Base-by-base conservation (phyloP, 2,797 vertebrate species). In the Megaceryle alcyon region DNA sequence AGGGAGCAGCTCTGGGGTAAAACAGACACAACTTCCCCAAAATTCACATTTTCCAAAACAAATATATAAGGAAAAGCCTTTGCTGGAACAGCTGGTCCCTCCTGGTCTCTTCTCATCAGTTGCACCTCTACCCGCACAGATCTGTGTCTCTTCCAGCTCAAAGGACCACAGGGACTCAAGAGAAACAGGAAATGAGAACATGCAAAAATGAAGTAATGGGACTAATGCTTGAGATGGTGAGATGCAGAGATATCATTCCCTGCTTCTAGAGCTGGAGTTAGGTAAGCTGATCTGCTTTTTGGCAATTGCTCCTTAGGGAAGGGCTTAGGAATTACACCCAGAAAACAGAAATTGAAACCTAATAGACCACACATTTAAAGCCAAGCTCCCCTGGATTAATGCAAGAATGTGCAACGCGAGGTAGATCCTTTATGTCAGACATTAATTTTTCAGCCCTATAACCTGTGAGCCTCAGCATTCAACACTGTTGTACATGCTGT, bases 51-150 rank as follows among this genome's bases (percentile, higher is more conserved):
- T 92, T 78, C 82, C 63, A 75, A 88, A 86, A 51, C 56, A 48
- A 94, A 79, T n/a, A 29, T 51, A 17, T 28, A 77, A 84, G 44
- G 13, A 93, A 89, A 83, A 96, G 88, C 76, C 21, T 93, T 97
- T 97, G 77, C 91, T 8, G 31, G 92, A 95, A 94, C 60, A 84
- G 43, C 33, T 65, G 48, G 28, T 68, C 90, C 25, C 66, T 72
- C 49, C 49, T 35, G 39, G 9, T 65, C 31, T 65, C 31, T 95
- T 91, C 72, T 92, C 73, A 81, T 91, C 87, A 91, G 35, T 65
- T 85, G 68, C 63, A 64, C 69, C 54, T 69, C 53, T 91, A 54
- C 39, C 44, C 15, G 2, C 77, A 33, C 12, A 2, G 8, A 44
- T 65, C 39, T 33, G 76, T 29, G 39, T 28, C 89, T 92, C 44